phyloP scores from a whole-genome alignment of 1,140 invertebrate genomes.

The Helicoverpa zea region DNA sequence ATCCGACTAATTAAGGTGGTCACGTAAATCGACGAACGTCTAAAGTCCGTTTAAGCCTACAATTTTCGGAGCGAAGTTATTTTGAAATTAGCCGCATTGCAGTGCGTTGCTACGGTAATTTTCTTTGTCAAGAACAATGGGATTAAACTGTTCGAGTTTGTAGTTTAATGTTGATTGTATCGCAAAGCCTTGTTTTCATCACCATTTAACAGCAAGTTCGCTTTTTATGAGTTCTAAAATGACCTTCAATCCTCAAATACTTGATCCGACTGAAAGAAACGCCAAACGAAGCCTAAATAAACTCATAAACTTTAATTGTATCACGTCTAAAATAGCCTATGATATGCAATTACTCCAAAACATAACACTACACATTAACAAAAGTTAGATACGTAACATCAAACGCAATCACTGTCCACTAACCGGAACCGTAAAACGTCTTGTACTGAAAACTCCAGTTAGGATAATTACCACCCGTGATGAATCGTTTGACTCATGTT shows the following conservation, averaged over 20 bases:
- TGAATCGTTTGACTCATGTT: slow-evolving; percentile 62
- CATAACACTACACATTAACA: slow-evolving; percentile 41
- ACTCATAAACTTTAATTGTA: too few relatives aligned
- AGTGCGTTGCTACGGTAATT: slow-evolving; percentile 42
- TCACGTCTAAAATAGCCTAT: too few relatives aligned
- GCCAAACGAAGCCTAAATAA: too few relatives aligned
- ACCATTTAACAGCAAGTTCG: not conserved
- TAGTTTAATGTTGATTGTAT: slow-evolving; percentile 29
- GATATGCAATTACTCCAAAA: not conserved
- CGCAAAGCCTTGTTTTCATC: not conserved
- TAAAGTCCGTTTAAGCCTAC: slow-evolving; percentile 61
- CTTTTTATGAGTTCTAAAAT: not conserved
- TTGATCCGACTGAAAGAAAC: too few relatives aligned
- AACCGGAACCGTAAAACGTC: slow-evolving; percentile 42
- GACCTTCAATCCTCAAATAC: too few relatives aligned
- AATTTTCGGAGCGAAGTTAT: slow-evolving; percentile 58
- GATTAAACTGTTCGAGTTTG: slow-evolving; percentile 17
- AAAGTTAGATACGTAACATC: slow-evolving; percentile 49
- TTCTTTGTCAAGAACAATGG: slow-evolving; percentile 28
- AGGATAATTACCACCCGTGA: slow-evolving; percentile 62
- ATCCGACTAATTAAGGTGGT: slow-evolving; percentile 71
- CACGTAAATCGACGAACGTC: slow-evolving; percentile 64
- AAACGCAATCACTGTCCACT: slow-evolving; percentile 32
- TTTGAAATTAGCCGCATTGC: slow-evolving; percentile 62
- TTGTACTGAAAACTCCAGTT: slow-evolving; percentile 37